Conservation (phyloP, 2,113 vertebrate genomes). For the Bufo bufo region DNA sequence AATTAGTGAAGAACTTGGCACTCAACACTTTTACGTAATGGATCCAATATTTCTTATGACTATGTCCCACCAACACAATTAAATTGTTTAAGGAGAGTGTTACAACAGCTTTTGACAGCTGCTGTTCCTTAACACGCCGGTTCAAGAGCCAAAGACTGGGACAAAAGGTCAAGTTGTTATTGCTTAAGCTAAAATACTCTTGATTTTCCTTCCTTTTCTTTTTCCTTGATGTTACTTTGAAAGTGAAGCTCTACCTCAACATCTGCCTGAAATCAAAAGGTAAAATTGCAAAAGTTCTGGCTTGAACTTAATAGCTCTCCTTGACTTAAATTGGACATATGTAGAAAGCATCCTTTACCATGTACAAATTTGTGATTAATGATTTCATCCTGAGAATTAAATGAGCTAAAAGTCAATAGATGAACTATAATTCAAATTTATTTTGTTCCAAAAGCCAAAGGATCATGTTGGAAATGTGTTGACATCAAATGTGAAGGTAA, state of each 20-base stretch:
- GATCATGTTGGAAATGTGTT: not conserved
- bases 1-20: not conserved
- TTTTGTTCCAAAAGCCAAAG: not conserved
- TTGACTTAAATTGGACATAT: conserved; percentile 3
- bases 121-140: not conserved
- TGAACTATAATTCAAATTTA: not conserved
- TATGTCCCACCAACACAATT: conserved; percentile 3
- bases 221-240: conserved; percentile 31
- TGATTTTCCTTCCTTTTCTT: conserved; percentile 10
- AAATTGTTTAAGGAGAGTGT: conserved; percentile 4
- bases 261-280: conserved; percentile 44
- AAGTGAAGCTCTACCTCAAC: conserved; percentile 16
- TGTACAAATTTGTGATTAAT: conserved; percentile 10
- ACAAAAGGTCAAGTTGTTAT: conserved; percentile 40
- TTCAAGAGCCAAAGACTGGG: not conserved
- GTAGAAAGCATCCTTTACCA: not conserved
- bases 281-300: not conserved
- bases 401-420: not conserved
- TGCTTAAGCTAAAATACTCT: conserved; percentile 22
- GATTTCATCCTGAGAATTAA: not conserved
- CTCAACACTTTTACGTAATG: not conserved
- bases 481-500: not conserved
- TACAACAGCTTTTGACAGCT: conserved; percentile 5
- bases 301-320: not conserved
- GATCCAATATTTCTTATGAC: not conserved